Base-by-base conservation (phyloP, 1,140 invertebrate species). In the Drosophila virilis region DNA sequence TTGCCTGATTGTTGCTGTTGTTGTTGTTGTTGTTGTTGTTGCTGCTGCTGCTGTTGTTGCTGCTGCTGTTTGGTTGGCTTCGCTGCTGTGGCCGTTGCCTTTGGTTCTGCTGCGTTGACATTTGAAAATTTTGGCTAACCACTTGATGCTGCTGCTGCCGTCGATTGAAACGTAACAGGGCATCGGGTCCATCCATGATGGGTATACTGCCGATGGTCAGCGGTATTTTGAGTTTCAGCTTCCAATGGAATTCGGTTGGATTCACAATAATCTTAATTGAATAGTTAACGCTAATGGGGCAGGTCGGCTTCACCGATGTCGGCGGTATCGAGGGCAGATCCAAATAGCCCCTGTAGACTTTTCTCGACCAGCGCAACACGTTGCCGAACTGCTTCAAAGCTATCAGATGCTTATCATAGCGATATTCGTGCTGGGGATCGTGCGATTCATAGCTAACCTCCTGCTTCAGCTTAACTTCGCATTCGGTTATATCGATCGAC, bases 231-330 rank as follows among this genome's bases (percentile, higher is more conserved):
- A 92, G 77, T 52, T 91, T 92, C 45, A 95, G 85, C 83, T 95
- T 94, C 73, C 91, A 91, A 86, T 94, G 93, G 45, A 93, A 86
- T 40, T 92, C 92, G 40, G 85, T 84, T 65, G 93, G 91, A 70
- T 90, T 91, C 13, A 93, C 90, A 59, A 92, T 92, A 46, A 96
- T 94, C 91, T 95, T 94, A 45, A 96, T 85, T 77, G 94, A 93
- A 92, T 96, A 96, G 78, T 94, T 94, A 69, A 96, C 92, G 90
- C 95, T 95, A 72, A 96, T 96, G 51, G 96, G 94, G 54, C 94
- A 93, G 72, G 96, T 96, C 74, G 95, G 94, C 43, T 94, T 93
- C 8, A 96, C 92, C 91, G 96, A 96, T 6, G 95, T 95, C 1
- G 95, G 95, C 37, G 96, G 95, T 84, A 96, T 91, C 6, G 95